phyloP scores from a whole-genome alignment of 1,140 invertebrate species.

The Uloborus diversus region DNA sequence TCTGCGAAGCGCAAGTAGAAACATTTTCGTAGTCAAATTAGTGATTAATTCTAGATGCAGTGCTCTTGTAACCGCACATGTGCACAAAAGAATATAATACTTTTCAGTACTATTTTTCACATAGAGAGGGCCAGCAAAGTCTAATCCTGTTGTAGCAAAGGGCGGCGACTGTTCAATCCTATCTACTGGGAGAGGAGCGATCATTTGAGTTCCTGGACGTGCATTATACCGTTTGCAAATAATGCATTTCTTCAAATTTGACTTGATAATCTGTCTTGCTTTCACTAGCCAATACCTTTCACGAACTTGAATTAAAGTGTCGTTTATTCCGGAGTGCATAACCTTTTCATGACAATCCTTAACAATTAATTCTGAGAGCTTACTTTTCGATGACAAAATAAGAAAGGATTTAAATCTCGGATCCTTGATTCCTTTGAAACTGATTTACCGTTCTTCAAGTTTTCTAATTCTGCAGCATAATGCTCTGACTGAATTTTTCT shows the following conservation, averaged over 20 bases:
- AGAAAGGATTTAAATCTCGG: neutral
- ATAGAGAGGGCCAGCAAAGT: neutral
- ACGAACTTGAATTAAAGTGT: neutral
- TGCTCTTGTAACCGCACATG: constrained; percentile 63
- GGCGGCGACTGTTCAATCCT: neutral
- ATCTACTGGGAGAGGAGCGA: neutral
- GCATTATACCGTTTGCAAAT: neutral
- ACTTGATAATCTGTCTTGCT: neutral
- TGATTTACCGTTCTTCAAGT: neutral
- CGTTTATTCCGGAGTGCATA: neutral
- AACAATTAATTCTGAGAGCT: neutral
- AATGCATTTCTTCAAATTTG: neutral
- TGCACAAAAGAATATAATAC: constrained; percentile 62
- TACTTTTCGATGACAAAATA: neutral
- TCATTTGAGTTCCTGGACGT: neutral
- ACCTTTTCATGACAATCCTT: neutral
- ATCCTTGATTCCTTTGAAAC: no score
- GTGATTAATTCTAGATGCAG: constrained; percentile 64
- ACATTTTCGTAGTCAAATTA: constrained; percentile 61
- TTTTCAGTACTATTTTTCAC: neutral
- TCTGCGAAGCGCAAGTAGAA: constrained; percentile 62
- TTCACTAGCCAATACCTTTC: neutral
- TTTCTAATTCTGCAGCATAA: neutral
- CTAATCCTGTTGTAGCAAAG: neutral
- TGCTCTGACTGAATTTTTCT: no score